These are phyloP conservation scores for Procambarus virginalis DNA, from an alignment of 1,140 invertebrate species.

Conservation along the genomic window DNA sequence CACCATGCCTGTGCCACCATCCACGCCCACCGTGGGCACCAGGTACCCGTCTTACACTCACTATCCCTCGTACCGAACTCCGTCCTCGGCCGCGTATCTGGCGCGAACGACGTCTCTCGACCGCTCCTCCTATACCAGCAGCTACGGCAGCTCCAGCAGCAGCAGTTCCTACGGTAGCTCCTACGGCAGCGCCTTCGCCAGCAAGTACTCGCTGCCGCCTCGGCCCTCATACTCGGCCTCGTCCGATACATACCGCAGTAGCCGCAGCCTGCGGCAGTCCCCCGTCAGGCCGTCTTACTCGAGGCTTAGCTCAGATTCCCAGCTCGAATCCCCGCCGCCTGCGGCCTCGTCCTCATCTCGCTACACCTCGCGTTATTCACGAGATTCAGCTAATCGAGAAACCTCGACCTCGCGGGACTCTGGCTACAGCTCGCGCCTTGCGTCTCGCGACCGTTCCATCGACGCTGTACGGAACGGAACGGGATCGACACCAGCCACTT, in stretches of 20 bases:
- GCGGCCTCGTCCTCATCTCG: conserved; percentile 18
- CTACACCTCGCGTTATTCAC: conserved; percentile 26
- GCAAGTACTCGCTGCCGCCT: conserved; percentile 54
- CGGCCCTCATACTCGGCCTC: conserved; percentile 58
- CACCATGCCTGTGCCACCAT: conserved; percentile 64
- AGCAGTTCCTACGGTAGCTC: conserved; percentile 3
- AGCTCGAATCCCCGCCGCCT: conserved; percentile 18
- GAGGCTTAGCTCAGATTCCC: conserved; percentile 53
- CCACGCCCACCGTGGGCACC: conserved; percentile 58
- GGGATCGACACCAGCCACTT: conserved; percentile 58
- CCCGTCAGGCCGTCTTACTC: conserved; percentile 56
- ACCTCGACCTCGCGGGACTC: conserved; percentile 55
- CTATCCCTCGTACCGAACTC: conserved; percentile 52
- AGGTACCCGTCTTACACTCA: conserved; percentile 48
- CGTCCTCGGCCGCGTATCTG: conserved; percentile 55
- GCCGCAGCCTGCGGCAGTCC: conserved; percentile 57
- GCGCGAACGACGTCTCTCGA: conserved; percentile 63
- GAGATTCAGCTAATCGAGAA: conserved; percentile 34
- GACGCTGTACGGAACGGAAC: conserved; percentile 62
- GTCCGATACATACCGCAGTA: conserved; percentile 64
- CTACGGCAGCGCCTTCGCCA: conserved; percentile 30
- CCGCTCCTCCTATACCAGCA: conserved; percentile 50
- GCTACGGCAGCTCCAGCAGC: conserved; percentile 21
- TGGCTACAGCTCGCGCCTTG: conserved; percentile 56
- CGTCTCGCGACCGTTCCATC: conserved; percentile 60